Conservation (phyloP, 1,140 invertebrate species). For the Tetramorium simillimum region DNA sequence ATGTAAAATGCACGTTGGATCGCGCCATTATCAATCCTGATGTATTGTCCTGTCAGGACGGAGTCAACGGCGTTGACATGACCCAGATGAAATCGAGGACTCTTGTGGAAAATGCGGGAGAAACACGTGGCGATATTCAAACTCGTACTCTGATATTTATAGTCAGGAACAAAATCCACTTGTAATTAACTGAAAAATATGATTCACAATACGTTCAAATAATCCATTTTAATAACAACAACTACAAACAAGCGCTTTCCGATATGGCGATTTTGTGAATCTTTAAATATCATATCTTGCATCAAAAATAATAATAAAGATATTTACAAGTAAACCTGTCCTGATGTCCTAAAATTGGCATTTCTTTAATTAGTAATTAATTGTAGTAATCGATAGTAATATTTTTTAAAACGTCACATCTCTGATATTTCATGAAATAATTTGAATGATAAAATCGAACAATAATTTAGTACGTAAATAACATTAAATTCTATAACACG, state of each 20-base stretch:
- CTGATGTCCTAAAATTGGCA: background rate
- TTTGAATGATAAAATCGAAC: background rate
- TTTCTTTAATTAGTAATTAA: constrained; percentile 3
- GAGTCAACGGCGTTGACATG: constrained; percentile 74
- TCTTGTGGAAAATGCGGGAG: constrained; percentile 65
- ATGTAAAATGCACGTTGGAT: constrained; percentile 63
- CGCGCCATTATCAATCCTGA: constrained; percentile 73
- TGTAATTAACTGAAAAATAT: constrained; percentile 37
- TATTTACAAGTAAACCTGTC: background rate
- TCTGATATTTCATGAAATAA: background rate
- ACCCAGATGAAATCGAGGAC: constrained; percentile 75
- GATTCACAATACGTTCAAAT: background rate
- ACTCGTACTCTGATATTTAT: constrained; percentile 39
- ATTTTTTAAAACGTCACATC: background rate
- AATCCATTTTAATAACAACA: background rate
- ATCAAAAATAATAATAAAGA: background rate
- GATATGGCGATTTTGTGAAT: background rate
- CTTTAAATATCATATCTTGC: background rate
- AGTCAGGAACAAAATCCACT: constrained; percentile 31
- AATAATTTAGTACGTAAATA: background rate
- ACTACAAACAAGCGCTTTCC: background rate
- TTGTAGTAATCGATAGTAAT: background rate
- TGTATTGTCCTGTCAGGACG: constrained; percentile 72
- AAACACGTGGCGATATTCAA: constrained; percentile 49
- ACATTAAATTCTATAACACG: background rate